These are phyloP conservation scores for Plutella xylostella DNA, from an alignment of 2,888 invertebrate genomes.

Conservation along the genomic window DNA sequence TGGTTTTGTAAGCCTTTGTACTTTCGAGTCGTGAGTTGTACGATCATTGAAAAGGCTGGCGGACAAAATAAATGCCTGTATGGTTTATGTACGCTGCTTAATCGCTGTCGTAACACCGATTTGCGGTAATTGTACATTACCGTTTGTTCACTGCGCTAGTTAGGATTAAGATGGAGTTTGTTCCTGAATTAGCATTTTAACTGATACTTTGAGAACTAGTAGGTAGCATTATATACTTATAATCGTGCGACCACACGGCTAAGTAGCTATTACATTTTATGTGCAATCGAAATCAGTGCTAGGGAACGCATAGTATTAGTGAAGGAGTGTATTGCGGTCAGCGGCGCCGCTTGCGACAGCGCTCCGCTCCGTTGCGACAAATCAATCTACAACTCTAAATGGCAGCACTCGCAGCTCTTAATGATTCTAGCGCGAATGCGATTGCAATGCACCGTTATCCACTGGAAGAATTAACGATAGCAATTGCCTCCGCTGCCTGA, in stretches of 20 bases:
- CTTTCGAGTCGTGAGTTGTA: conserved; percentile 45
- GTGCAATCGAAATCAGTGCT: conserved; percentile 32
- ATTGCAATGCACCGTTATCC: conserved; percentile 5
- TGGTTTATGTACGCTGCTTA: conserved; percentile 10
- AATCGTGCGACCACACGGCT: too few relatives aligned
- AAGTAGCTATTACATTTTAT: conserved; percentile 5
- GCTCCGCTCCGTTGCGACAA: conserved; percentile 44
- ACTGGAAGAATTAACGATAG: background rate
- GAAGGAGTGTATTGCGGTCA: conserved; percentile 44
- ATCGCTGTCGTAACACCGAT: conserved; percentile 2
- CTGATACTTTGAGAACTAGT: background rate
- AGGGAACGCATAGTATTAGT: conserved; percentile 23
- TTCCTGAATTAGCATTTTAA: conserved; percentile 5
- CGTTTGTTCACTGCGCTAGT: background rate
- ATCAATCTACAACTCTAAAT: conserved; percentile 46
- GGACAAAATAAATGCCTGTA: conserved; percentile 27
- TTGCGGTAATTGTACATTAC: conserved; percentile 1
- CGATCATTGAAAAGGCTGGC: conserved; percentile 38
- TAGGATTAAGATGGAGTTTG: too few relatives aligned
- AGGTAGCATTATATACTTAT: conserved; percentile 4
- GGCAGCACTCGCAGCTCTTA: conserved; percentile 32
- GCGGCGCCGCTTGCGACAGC: conserved; percentile 38
- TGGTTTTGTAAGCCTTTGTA: conserved; percentile 43
- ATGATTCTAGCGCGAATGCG: conserved; percentile 9
- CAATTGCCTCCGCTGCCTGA: too few relatives aligned